phyloP scores from a whole-genome alignment of 92 coral and sea anemone species.

The Ricordea florida region DNA sequence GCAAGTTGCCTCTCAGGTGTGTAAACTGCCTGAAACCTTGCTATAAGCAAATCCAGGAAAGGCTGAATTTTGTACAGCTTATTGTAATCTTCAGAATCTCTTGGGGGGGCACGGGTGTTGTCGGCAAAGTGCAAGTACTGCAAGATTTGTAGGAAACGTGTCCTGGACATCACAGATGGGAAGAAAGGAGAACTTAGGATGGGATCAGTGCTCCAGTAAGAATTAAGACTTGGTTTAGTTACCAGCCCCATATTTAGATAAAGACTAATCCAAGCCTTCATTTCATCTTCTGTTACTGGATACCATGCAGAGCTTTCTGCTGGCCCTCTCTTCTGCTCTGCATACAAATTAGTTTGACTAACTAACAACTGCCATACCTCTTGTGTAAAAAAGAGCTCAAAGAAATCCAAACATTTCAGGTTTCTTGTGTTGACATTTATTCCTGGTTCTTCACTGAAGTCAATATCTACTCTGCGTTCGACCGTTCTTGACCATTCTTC shows the following conservation, averaged over 20 bases:
- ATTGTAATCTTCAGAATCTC: not conserved
- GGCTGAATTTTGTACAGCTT: constrained; percentile 16
- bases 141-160: constrained; percentile 20
- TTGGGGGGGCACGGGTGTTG: constrained; percentile 4
- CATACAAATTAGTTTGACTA: constrained; percentile 20
- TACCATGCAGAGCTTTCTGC: constrained; percentile 13
- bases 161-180: constrained; percentile 28
- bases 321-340: constrained; percentile 31
- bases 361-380: constrained; percentile 29
- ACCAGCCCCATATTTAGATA: constrained; percentile 22
- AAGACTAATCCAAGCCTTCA: constrained; percentile 14
- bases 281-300: constrained; percentile 20
- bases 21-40: too few species aligned
- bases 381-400: constrained; percentile 23
- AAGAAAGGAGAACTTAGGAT: constrained; percentile 9
- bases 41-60: constrained; percentile 1
- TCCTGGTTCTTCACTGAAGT: constrained; percentile 7
- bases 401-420: constrained; percentile 7
- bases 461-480: constrained; percentile 8
- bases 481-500: constrained; percentile 1
- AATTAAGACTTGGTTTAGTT: constrained; percentile 27
- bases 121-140: constrained; percentile 40
- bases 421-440: constrained; percentile 12
- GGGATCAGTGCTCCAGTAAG: constrained; percentile 24
- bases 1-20: too few species aligned